Base-by-base conservation (phyloP, 2,113 vertebrate species). In the Ophthalmolycus amberensis region DNA sequence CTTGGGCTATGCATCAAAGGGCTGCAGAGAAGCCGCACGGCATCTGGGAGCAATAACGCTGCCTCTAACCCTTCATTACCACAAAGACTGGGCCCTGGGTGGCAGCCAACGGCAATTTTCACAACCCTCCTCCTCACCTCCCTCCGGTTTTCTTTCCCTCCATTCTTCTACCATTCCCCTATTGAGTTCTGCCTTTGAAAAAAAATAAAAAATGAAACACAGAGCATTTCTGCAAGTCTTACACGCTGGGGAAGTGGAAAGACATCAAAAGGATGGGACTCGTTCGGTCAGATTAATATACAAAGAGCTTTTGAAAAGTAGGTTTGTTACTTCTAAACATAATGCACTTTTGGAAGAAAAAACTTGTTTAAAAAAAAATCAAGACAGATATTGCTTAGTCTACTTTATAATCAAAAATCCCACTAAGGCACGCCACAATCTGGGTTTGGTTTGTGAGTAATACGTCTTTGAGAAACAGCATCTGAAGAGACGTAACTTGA, bases 1-100 rank as follows among this genome's bases (percentile, higher is more conserved):
- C 90, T 95, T 91, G 93, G 92, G 92, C 88, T 74, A 62, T 71
- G 90, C 93, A 93, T 95, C 95, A 96, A 96, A 96, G 94, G 77
- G 84, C 86, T 83, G 80, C 77, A 81, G 90, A 93, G 90, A 94
- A 88, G 86, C 90, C 83, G 90, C 93, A 92, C 94, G 82, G 91
- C 95, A 96, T 96, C 94, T 96, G 95, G 95, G 94, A 96, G 94
- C 94, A 95, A 96, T 96, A 95, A 95, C 85, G 89, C 59, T 80
- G 90, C 93, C 84, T 89, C 94, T 94, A 95, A 94, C 95, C 95
- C 93, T 92, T 95, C 95, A 95, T 96, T 95, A 96, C 93, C 94
- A 92, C 85, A 94, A 94, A 94, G 94, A 94, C 94, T 86, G 93
- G 90, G 94, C 93, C 94, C 94, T 95, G 94, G 95, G 94, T 92